Base-by-base conservation (phyloP, 2,113 vertebrate genomes). In the Otolemur garnettii region DNA sequence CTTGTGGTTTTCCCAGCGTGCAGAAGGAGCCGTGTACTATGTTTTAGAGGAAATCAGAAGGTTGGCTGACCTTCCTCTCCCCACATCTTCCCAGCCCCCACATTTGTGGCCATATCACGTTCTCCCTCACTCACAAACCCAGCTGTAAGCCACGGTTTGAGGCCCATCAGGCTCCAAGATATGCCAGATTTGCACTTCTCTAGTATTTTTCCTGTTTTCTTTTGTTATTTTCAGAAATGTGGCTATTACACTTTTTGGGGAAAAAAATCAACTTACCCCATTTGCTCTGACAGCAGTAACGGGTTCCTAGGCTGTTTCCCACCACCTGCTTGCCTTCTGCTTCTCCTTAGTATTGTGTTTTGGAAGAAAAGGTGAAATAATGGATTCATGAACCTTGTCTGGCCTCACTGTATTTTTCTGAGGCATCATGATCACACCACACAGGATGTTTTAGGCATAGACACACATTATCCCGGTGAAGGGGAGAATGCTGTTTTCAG, bases 81-180 rank as follows among this genome's bases (percentile, higher is more conserved):
- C 55, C 2, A 45, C 21, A 4, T 2, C 0, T 11, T 38, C 5
- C 17, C 24, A 24, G 15, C n/a, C 50, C 13, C n/a, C 35, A 2
- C 3, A 26, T 69, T 18, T n/a, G 21, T 50, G 7, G 5, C 21
- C 33, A 7, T 13, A 2, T 30, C 11, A 13, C 8, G 38, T 38
- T 38, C 38, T 1, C 15, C 24, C 17, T 53, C 9, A n/a, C 10
- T 66, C 42, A 11, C 22, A 66, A 77, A 1, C 13, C 66, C 30
- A 57, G 1, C 4, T 26, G 15, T 17, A 4, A 68, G n/a, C 19
- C 19, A 77, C 26, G 3, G 14, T 42, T 13, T 78, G 18, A 84
- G 38, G 57, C 14, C 10, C n/a, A 55, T 24, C 50, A 33, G 18
- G 0, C 11, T 75, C 24, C 30, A 38, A n/a, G 11, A 4, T 7